Percentiles rank a stretch among this genome's conserved stretches.
These are phyloP conservation scores for Paramuricea clavata DNA, from an alignment of 92 coral and sea anemone genomes.

Conservation along the genomic window DNA sequence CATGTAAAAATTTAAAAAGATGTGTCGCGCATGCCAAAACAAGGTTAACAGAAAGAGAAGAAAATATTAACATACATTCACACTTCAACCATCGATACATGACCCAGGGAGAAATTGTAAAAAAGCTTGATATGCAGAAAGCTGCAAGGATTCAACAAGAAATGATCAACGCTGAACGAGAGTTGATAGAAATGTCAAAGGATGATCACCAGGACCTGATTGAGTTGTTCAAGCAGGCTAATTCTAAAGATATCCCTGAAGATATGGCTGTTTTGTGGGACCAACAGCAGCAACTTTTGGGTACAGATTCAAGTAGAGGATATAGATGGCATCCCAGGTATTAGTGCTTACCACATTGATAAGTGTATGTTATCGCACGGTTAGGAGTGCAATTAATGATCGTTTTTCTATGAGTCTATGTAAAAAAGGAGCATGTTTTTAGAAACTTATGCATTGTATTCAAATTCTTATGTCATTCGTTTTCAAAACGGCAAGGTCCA, in stretches of 20 bases:
- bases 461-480: too few relatives aligned
- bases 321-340: slow-evolving; percentile 26
- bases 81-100: neutral
- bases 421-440: too few relatives aligned
- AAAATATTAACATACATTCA: neutral
- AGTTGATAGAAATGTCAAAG: slow-evolving; percentile 9
- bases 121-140: neutral
- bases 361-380: too few relatives aligned
- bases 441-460: too few relatives aligned
- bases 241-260: slow-evolving; percentile 3
- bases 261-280: slow-evolving; percentile 1
- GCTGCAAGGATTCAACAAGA: neutral
- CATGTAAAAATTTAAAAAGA: too few relatives aligned
- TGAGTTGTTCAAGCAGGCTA: neutral
- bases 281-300: slow-evolving; percentile 9
- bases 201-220: slow-evolving; percentile 16
- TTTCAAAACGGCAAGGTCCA: too few relatives aligned
- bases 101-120: neutral
- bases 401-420: too few relatives aligned
- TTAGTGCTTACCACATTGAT: too few relatives aligned
- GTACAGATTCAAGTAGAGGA: neutral
- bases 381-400: too few relatives aligned
- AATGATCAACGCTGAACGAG: neutral
- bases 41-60: slow-evolving; percentile 8
- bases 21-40: neutral